These are phyloP conservation scores for Thalassoma bifasciatum DNA, from an alignment of 2,113 vertebrate genomes.

Conservation along the genomic window DNA sequence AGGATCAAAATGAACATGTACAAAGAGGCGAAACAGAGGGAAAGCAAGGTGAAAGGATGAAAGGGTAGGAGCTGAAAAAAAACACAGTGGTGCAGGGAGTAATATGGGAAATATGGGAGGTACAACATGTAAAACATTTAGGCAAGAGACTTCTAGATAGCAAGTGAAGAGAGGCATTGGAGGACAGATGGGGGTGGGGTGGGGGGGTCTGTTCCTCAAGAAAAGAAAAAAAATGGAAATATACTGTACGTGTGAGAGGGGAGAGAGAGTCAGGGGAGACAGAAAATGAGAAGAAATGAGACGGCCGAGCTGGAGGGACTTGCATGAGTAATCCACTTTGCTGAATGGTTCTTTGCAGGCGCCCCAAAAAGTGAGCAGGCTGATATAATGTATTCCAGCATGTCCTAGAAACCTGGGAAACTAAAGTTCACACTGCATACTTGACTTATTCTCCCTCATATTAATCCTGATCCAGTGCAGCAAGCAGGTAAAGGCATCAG, in stretches of 20 bases:
- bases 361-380: conserved; percentile 50
- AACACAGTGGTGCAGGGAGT: background rate
- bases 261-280: background rate
- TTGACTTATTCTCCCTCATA: conserved; percentile 27
- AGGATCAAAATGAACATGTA: conserved; percentile 7
- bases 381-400: conserved; percentile 62
- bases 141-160: conserved; percentile 26
- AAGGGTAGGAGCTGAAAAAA: background rate
- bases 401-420: conserved; percentile 64
- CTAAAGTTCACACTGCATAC: conserved; percentile 40
- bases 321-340: conserved; percentile 66
- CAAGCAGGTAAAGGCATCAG: conserved; percentile 20
- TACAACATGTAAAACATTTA: conserved; percentile 47
- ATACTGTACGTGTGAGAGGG: conserved; percentile 29
- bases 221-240: conserved; percentile 39
- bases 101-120: conserved; percentile 10
- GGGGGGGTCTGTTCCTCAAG: conserved; percentile 15
- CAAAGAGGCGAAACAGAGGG: background rate
- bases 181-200: conserved; percentile 9
- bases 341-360: conserved; percentile 54
- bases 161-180: background rate
- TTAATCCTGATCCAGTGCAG: conserved; percentile 23
- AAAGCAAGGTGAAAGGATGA: background rate
- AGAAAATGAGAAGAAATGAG: conserved; percentile 27
- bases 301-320: conserved; percentile 36